A percentile compares a stretch with the other conserved stretches of the same genome.
Conservation (phyloP, 2,113 vertebrate genomes). For the Bubo blakistoni region DNA sequence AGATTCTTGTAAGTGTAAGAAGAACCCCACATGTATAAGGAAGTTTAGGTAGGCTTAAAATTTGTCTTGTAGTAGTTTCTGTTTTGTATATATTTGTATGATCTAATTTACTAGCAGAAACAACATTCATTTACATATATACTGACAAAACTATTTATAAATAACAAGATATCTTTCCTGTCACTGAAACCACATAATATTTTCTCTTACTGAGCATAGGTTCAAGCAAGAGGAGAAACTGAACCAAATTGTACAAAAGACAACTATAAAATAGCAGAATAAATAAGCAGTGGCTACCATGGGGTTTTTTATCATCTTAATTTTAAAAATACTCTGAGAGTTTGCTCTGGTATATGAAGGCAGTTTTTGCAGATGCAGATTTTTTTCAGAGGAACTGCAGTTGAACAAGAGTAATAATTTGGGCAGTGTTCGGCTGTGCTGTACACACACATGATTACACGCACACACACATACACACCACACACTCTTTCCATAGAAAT, state of each 20-base stretch:
- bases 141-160: not conserved
- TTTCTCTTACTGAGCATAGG: not conserved
- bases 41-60: not conserved
- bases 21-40: rapidly evolving
- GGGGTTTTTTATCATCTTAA: rapidly evolving
- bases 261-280: not conserved
- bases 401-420: not conserved
- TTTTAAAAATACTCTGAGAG: not conserved
- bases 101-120: not conserved
- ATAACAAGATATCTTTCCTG: not conserved
- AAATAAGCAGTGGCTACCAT: rapidly evolving
- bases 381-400: not conserved
- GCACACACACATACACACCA: no score
- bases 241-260: not conserved
- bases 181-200: not conserved
- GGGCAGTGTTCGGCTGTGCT: not conserved
- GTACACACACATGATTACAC: no score
- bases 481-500: not conserved
- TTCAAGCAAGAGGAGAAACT: not conserved
- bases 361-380: not conserved
- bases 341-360: not conserved
- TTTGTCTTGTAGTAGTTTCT: not conserved
- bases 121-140: not conserved
- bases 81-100: not conserved
- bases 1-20: not conserved